Base-by-base conservation (phyloP, 1,140 invertebrate genomes). In the Glomeris maerens region DNA sequence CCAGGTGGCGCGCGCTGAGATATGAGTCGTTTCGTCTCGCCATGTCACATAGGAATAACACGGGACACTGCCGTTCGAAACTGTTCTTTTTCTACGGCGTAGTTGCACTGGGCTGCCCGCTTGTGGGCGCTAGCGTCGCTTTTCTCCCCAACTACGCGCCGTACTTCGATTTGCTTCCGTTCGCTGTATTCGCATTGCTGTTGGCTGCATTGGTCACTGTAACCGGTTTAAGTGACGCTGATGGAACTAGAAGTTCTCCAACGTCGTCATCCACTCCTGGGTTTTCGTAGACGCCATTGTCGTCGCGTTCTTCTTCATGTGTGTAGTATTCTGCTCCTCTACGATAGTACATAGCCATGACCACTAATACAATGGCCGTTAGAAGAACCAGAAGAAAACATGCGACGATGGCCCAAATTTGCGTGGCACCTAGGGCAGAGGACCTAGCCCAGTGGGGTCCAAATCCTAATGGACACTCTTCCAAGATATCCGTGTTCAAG, bases 281-380 rank as follows among this genome's bases (percentile, higher is more conserved):
- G 29, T 50, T 50, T 22, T 50, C 49, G 40, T 50, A 50, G 4
- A 50, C 45, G 3, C 49, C 49, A 28, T 50, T 28, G 17, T 50
- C 49, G 2, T 50, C 61, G 13, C 74, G 60, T 55, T 79, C 77
- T 55, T 79, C 78, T 62, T 81, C 80, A 60, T 80, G 74, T 0
- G 80, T 82, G 62, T 83, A 82, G 60, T 83, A 83, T 28, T 75
- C 75, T 7, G 78, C 79, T 0, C 78, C 73, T 53, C 80, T 77
- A 17, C 77, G 69, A 36, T 72, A 66, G 23, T 77, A 76, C 23
- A 64, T 49, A 22, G 64, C 57, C 20, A 68, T 39, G 4, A 58
- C 58, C 14, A 66, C 57, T 3, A 62, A 50, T 1, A 67, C 54
- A 5, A 62, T 49, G 1, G 64, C 52, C 3, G 69, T 46, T 4